Evolutionary conservation across 2,113 vertebrate genomes (phyloP).

Genomic region (Butorides virescens): DNA sequence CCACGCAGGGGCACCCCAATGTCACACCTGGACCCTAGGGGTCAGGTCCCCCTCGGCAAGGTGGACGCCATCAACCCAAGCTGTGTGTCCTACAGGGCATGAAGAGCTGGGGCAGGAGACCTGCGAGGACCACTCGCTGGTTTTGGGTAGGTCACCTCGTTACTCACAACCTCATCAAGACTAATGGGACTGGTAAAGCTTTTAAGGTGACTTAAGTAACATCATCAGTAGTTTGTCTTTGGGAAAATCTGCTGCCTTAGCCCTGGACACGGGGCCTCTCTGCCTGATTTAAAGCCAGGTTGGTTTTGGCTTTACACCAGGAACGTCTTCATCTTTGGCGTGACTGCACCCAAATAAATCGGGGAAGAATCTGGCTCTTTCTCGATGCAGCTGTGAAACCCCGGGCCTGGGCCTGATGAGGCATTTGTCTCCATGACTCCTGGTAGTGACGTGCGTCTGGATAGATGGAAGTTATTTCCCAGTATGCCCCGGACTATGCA

Average conservation of each 20-base stretch:
- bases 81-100: neutral
- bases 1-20: fast-evolving
- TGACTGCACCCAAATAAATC: neutral
- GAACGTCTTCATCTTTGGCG: neutral
- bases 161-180: neutral
- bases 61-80: neutral
- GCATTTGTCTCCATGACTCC: constrained; percentile 61
- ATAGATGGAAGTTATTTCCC: constrained; percentile 70
- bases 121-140: fast-evolving
- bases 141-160: neutral
- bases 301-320: neutral
- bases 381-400: neutral
- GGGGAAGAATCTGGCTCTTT: neutral
- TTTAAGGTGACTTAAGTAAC: neutral
- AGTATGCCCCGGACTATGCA: neutral
- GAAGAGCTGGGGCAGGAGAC: neutral
- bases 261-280: neutral
- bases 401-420: constrained; percentile 38
- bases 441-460: constrained; percentile 31
- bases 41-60: neutral
- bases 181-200: neutral
- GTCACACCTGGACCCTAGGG: neutral
- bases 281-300: neutral
- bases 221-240: neutral
- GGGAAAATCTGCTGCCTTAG: neutral